Percentiles rank a stretch among this genome's conserved stretches.
Conservation (phyloP, 2,888 invertebrate species). For the Lepidonotus clava region DNA sequence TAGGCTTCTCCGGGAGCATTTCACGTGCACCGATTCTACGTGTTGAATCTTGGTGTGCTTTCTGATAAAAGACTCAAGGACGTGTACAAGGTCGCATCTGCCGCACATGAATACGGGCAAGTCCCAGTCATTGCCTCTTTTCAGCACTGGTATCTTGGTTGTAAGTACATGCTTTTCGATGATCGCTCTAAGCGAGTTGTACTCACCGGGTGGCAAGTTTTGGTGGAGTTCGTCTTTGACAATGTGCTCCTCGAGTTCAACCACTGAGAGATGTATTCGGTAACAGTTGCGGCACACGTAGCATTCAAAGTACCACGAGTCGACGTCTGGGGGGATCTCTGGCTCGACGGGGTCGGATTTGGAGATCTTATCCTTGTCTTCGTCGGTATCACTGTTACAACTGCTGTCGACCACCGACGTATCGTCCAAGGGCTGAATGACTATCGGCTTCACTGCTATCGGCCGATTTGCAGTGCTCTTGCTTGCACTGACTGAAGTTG, state of each 20-base stretch:
- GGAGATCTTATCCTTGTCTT: background rate
- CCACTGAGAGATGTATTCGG: background rate
- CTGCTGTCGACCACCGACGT: background rate
- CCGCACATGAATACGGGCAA: constrained; percentile 14
- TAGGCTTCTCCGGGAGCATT: background rate
- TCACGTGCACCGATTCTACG: background rate
- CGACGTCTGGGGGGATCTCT: background rate
- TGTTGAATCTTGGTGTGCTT: background rate
- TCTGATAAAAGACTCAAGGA: background rate
- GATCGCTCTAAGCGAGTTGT: no score
- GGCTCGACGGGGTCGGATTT: background rate
- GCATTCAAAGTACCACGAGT: background rate
- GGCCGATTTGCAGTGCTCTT: background rate
- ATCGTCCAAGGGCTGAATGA: constrained; percentile 1
- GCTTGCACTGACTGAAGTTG: background rate
- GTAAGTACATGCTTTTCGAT: background rate
- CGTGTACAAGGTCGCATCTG: background rate
- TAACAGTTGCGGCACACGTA: constrained; percentile 29
- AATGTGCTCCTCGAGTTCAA: background rate
- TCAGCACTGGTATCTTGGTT: background rate
- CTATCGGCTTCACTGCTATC: constrained; percentile 12
- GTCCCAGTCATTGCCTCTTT: background rate
- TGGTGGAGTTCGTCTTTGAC: background rate
- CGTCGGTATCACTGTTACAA: background rate
- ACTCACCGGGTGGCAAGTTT: background rate